These are phyloP conservation scores for Corythaixoides concolor DNA, from an alignment of 2,113 vertebrate genomes.

Conservation along the genomic window DNA sequence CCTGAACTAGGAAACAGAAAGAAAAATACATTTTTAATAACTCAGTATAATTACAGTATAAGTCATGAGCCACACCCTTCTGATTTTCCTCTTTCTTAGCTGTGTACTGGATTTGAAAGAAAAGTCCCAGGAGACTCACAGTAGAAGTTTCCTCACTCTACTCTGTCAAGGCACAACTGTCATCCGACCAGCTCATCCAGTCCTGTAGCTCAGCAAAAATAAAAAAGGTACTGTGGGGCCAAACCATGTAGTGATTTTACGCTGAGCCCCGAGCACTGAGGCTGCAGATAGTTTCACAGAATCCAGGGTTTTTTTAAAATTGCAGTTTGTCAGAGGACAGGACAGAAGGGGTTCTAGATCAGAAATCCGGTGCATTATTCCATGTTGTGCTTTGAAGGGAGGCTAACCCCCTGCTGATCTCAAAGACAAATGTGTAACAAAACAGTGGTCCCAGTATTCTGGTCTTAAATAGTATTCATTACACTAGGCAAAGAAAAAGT, in stretches of 20 bases:
- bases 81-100: not conserved
- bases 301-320: not conserved
- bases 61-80: not conserved
- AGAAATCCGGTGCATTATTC: not conserved
- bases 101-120: not conserved
- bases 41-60: not conserved
- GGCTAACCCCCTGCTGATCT: not conserved
- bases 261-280: not conserved
- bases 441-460: not conserved
- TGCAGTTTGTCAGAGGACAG: not conserved
- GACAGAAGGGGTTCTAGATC: not conserved
- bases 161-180: not conserved
- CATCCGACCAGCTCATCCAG: not conserved
- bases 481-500: not conserved
- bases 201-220: not conserved
- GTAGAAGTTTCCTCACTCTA: not conserved
- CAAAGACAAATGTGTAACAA: not conserved
- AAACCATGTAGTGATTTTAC: not conserved
- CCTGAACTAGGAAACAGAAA: slow-evolving; percentile 60
- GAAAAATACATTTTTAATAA: slow-evolving; percentile 31
- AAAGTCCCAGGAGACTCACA: not conserved
- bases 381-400: not conserved
- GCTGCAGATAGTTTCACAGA: not conserved
- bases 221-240: not conserved
- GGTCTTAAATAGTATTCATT: not conserved